Percentiles rank a stretch among this genome's conserved stretches.
Evolutionary conservation across 2,888 invertebrate genomes (phyloP).

Genomic region (Actias luna): DNA sequence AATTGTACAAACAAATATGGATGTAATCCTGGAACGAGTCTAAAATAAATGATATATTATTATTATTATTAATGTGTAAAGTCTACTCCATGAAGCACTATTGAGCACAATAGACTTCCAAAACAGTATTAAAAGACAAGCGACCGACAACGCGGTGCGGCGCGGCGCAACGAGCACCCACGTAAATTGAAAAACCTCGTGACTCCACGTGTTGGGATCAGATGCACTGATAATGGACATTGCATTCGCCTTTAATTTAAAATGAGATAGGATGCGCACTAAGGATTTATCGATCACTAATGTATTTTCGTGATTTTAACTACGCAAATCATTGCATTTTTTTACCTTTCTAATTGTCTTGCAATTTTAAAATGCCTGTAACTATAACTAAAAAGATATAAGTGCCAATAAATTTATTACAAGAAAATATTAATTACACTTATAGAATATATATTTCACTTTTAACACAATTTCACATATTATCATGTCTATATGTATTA

Average conservation of each 20-base stretch:
- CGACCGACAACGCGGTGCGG: background rate
- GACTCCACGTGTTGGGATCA: slow-evolving; percentile 48
- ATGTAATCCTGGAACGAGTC: no score
- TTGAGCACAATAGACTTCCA: background rate
- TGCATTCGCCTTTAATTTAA: slow-evolving; percentile 32
- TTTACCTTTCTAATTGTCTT: slow-evolving; percentile 14
- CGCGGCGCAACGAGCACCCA: slow-evolving; percentile 30
- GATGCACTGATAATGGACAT: slow-evolving; percentile 45
- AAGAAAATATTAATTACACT: no score
- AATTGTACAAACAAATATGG: no score
- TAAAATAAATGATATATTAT: no score
- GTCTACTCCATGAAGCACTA: background rate
- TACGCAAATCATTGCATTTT: slow-evolving; percentile 14
- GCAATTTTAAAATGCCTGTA: no score
- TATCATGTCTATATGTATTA: no score
- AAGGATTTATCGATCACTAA: slow-evolving; percentile 1
- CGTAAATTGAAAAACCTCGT: slow-evolving; percentile 61
- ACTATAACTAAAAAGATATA: no score
- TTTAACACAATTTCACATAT: no score
- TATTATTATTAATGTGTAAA: background rate
- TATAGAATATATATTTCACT: no score
- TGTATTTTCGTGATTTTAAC: background rate
- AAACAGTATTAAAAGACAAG: background rate
- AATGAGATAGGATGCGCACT: slow-evolving; percentile 22
- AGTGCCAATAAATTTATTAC: no score